phyloP scores from a whole-genome alignment of 2,113 vertebrate genomes.

The Suncus etruscus region DNA sequence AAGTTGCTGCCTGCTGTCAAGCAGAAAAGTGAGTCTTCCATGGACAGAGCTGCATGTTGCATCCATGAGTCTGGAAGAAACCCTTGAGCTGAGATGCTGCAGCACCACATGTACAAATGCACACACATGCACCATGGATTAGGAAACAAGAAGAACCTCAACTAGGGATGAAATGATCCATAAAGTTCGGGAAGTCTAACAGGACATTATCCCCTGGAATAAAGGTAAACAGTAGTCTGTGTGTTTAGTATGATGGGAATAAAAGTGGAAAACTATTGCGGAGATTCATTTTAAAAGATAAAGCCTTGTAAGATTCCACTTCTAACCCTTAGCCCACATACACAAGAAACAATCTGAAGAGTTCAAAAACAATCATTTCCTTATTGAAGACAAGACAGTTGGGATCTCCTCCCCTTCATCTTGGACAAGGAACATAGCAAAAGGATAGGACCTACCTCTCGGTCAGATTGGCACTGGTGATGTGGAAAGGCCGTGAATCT shows the following conservation, averaged over 20 bases:
- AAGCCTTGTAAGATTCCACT: not conserved
- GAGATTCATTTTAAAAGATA: not conserved
- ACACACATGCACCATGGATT: not conserved
- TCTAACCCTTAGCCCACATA: not conserved
- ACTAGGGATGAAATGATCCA: not conserved
- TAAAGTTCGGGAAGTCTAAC: not conserved
- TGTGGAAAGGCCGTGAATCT: constrained; percentile 89
- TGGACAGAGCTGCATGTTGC: not conserved
- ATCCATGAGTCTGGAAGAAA: not conserved
- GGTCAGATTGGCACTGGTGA: constrained; percentile 87
- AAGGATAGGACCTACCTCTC: constrained; percentile 89
- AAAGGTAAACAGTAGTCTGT: not conserved
- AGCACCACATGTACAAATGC: not conserved
- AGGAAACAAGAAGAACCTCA: not conserved
- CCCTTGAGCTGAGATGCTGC: not conserved
- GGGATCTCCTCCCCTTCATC: not conserved
- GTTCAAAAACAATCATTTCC: not conserved
- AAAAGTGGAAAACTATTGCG: not conserved
- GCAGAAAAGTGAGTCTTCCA: not conserved
- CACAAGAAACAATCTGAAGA: not conserved
- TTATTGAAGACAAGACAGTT: not conserved
- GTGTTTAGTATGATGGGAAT: not conserved
- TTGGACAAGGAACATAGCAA: not conserved
- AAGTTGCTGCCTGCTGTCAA: not conserved
- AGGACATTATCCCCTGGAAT: not conserved